phyloP scores from a whole-genome alignment of 2,797 vertebrate genomes.

The Emys orbicularis region DNA sequence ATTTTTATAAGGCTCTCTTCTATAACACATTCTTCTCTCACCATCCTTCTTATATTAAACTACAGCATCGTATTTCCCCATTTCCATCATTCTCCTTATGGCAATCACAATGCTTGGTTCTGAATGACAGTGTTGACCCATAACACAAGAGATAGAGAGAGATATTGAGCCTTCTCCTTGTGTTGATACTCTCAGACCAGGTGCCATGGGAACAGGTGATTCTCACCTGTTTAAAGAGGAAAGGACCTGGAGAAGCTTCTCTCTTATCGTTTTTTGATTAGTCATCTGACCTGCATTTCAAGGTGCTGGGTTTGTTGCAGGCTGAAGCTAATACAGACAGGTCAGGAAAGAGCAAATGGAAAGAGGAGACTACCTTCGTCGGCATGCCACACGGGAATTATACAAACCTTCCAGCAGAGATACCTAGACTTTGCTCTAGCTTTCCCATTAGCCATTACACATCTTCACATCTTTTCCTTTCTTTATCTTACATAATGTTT shows the following conservation, averaged over 20 bases:
- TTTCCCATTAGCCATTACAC: not conserved
- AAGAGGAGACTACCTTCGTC: not conserved
- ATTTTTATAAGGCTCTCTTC: slow-evolving; percentile 14
- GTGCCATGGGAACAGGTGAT: not conserved
- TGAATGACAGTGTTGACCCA: accelerated
- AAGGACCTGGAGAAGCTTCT: not conserved
- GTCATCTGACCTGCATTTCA: not conserved
- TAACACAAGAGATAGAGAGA: accelerated
- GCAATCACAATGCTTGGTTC: accelerated
- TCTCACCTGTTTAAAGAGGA: not conserved
- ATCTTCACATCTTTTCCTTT: not conserved
- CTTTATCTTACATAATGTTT: not conserved
- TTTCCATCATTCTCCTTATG: not conserved
- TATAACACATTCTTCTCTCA: not conserved
- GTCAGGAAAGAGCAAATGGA: not conserved
- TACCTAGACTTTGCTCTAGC: not conserved
- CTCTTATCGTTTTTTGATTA: not conserved
- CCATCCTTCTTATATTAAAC: not conserved
- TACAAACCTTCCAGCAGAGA: not conserved
- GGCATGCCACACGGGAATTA: not conserved
- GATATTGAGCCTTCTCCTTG: not conserved
- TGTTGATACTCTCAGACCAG: not conserved
- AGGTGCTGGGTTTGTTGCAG: not conserved
- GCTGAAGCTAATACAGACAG: not conserved
- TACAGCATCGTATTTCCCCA: not conserved